A percentile compares a stretch with the other conserved stretches of the same genome.
phyloP scores from a whole-genome alignment of 2,888 invertebrate genomes.

The Orchesellides sinensis region DNA sequence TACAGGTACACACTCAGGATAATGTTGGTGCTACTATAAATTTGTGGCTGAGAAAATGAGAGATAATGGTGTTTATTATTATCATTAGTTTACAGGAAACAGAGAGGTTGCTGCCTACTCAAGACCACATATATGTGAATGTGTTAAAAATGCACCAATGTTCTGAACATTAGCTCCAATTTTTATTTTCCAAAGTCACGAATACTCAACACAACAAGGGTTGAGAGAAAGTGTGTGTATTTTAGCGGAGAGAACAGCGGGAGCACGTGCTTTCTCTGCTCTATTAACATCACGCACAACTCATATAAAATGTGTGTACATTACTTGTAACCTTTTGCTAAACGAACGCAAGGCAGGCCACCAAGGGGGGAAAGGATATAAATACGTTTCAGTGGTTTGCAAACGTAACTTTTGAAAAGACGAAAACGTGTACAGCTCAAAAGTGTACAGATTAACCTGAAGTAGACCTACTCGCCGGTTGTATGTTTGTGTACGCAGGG shows the following conservation, averaged over 20 bases:
- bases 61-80: conserved; percentile 2
- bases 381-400: not conserved
- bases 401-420: conserved; percentile 1
- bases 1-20: no score
- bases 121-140: not conserved
- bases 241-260: conserved; percentile 26
- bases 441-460: conserved; percentile 49
- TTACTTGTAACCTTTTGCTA: not conserved
- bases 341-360: not conserved
- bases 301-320: no score
- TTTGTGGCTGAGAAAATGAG: conserved; percentile 3
- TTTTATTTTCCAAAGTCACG: conserved; percentile 53
- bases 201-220: conserved; percentile 15
- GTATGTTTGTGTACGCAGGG: not conserved
- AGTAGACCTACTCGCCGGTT: conserved; percentile 24
- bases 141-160: conserved; percentile 1
- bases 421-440: conserved; percentile 25
- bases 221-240: not conserved
- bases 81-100: conserved; percentile 44
- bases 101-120: conserved; percentile 14
- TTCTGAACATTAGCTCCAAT: conserved; percentile 36
- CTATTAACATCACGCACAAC: no score
- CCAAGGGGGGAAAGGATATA: not conserved
- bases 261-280: conserved; percentile 48
- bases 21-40: no score